These are phyloP conservation scores for Schizopygopsis pylzovi DNA, from an alignment of 2,797 vertebrate species.

Conservation along the genomic window DNA sequence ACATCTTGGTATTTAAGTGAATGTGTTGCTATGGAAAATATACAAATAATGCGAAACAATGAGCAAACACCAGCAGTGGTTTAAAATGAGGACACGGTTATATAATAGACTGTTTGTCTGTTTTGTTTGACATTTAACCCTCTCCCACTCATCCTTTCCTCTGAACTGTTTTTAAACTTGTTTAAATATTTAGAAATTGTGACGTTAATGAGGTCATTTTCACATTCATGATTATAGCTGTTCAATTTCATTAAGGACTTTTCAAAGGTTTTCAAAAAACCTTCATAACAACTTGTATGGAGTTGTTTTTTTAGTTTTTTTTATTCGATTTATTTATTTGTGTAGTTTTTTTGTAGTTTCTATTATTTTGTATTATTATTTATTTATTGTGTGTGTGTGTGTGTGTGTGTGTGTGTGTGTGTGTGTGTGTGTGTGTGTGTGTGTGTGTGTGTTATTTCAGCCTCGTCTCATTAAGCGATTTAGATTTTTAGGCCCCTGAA, in stretches of 20 bases:
- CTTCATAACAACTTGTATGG: not conserved
- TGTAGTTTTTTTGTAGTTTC: not conserved
- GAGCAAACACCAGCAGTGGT: not conserved
- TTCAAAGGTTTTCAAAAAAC: not conserved
- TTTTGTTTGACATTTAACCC: constrained; percentile 12
- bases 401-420: too few species aligned
- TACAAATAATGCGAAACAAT: constrained; percentile 41
- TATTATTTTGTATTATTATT: too few species aligned
- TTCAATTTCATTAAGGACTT: not conserved
- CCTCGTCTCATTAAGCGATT: too few species aligned
- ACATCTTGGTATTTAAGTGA: not conserved
- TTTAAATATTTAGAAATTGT: not conserved
- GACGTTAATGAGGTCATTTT: not conserved
- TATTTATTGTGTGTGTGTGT: too few species aligned
- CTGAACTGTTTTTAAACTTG: not conserved
- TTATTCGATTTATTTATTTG: not conserved
- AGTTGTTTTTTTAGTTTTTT: not conserved
- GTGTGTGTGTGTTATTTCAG: too few species aligned
- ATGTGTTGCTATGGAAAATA: constrained; percentile 33
- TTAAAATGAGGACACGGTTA: constrained; percentile 12
- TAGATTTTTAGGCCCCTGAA: too few species aligned
- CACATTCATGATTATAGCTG: not conserved
- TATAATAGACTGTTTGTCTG: constrained; percentile 16
- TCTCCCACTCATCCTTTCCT: not conserved
- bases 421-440: too few species aligned